Conservation (phyloP, 23 tunicate species). For the Phallusia fumigata region DNA sequence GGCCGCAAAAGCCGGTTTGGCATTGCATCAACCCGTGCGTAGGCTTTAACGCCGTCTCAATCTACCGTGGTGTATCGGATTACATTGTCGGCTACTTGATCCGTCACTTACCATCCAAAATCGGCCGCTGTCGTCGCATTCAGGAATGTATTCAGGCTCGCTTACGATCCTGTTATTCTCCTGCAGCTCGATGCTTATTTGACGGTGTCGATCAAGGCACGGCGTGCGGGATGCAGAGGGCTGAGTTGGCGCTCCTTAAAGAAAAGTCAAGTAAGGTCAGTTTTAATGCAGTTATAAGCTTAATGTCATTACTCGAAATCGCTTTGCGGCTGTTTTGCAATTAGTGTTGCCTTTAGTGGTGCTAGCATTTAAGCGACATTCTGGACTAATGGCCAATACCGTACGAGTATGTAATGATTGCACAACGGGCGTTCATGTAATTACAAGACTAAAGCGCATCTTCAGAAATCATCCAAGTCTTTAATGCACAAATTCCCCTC, state of each 20-base stretch:
- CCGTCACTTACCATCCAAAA: slow-evolving; percentile 51
- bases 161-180: slow-evolving; percentile 22
- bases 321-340: no score
- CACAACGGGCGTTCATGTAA: no score
- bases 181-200: slow-evolving; percentile 31
- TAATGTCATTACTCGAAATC: no score
- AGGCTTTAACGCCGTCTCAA: not conserved
- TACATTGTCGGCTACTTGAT: not conserved
- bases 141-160: slow-evolving; percentile 60
- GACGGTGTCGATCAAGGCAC: slow-evolving; percentile 25
- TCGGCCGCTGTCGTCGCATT: slow-evolving; percentile 43
- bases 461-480: no score
- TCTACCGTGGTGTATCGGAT: not conserved
- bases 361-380: no score
- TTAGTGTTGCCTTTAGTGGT: no score
- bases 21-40: not conserved
- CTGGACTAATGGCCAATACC: no score
- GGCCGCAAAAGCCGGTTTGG: not conserved
- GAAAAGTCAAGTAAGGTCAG: not conserved
- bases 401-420: no score
- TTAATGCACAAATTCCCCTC: not conserved
- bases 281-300: not conserved
- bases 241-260: slow-evolving; percentile 10
- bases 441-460: no score
- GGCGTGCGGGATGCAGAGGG: not conserved